Base-by-base conservation (phyloP, 2,113 vertebrate genomes). In the Python bivittatus region DNA sequence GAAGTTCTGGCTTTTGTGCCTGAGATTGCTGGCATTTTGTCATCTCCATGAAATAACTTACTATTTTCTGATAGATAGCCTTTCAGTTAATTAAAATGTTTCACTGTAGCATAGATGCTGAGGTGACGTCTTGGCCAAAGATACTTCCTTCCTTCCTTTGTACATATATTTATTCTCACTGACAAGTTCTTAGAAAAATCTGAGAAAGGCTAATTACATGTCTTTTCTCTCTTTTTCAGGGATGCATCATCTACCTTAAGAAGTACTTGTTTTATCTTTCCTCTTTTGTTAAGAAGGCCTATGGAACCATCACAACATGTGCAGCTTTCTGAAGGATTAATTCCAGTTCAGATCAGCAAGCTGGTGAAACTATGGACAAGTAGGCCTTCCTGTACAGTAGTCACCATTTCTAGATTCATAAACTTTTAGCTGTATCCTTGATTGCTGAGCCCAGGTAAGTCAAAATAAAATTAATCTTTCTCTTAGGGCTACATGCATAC, bases 131-230 rank as follows among this genome's bases (percentile, higher is more conserved):
- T 88, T n/a, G 92, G 86, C 92, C 12, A 92, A 91, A 64, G 17
- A 84, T 27, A 20, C 4, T 84, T 1, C 6, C 86, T 56, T 1
- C 8, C 57, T 53, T 94, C 68, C 42, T 88, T 92, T 92, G 27
- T 0, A 6, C 15, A 58, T 53, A 48, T 88, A 44, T 72, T 91
- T 92, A 89, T 61, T 60, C 48, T 91, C 92, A 6, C 72, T 92
- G 54, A 10, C 23, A 56, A 89, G 7, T 38, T 94, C n/a, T 89
- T 91, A 61, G 0, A 42, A 4, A 79, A 93, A 91, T 88, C 44
- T 64, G 93, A 94, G 92, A 94, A 89, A 53, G 92, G 87, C 72
- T 94, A 96, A 96, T 97, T 96, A 92, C 15, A 48, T 11, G 2
- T 52, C 61, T 91, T 86, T 84, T 93, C 90, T 84, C 83, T 72